Evolutionary conservation across 1,140 invertebrate genomes (phyloP), one percentile per base, ranked within the genome.

Genomic region (Monochamus saltuarius): DNA sequence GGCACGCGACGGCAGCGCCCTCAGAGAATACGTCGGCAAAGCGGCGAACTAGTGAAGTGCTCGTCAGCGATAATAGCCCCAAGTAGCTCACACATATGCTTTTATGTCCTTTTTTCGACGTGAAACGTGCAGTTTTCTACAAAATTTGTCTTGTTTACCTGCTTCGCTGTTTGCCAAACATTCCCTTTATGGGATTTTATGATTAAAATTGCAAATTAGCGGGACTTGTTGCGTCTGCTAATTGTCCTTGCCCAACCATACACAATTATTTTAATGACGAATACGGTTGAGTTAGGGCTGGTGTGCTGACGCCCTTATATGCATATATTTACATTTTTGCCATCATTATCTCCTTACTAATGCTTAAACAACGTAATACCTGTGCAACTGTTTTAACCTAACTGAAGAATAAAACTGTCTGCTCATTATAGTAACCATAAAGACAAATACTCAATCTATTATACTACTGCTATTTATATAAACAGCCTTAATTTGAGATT

Each of bases 81-180:
- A 71, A 72, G 70, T 71, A 72, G 69, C 67, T 70, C 66, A 66
- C 70, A 72, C 68, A 67, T 29, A 29, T 65, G 68, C 68, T 70
- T 72, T 70, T 69, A 69, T 71, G 64, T 70, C 63, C 65, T 71
- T 72, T 72, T 69, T 72, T 29, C 22, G 66, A 70, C 65, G 69
- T 67, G 54, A 66, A 72, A 70, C 60, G 65, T 67, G 69, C 66
- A 66, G 65, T 72, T 72, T 72, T 71, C 68, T 72, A 69, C 68
- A 71, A 72, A 72, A 72, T 72, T 72, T 68, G 69, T 71, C 67
- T 69, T 69, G 70, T 72, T 71, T 70, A 67, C 69, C 54, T 56
- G 58, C 51, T 36, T 43, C n/a, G 50, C 50, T 60, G 39, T 60
- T 60, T 54, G 58, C n/a, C 36, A 60, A 60, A 60, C 45, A 60